Conservation (phyloP, 2,797 vertebrate species). For the Takifugu ocellatus region DNA sequence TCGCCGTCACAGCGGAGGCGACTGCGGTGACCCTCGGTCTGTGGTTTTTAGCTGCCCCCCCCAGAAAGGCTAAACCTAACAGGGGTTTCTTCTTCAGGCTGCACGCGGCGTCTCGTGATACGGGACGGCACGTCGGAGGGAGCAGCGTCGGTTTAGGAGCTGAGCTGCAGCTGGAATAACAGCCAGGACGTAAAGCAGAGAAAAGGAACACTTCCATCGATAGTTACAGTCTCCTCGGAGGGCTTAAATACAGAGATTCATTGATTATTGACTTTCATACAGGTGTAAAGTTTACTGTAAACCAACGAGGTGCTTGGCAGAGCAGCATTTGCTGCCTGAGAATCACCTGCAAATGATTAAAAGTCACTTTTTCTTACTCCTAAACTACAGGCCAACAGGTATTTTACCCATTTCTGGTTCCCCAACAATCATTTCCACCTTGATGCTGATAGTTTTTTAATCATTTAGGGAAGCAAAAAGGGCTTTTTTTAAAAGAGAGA, state of each 20-base stretch:
- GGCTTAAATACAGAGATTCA: conserved; percentile 23
- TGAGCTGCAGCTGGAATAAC: conserved; percentile 66
- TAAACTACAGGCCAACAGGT: no score
- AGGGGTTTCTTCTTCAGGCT: conserved; percentile 41
- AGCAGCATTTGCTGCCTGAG: no score
- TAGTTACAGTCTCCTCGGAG: conserved; percentile 72
- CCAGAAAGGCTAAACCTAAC: conserved; percentile 45
- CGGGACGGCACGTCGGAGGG: conserved; percentile 42
- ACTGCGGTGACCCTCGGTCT: no score
- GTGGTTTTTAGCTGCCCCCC: conserved; percentile 26
- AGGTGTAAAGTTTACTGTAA: not conserved
- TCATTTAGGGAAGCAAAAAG: no score
- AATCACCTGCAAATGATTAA: no score
- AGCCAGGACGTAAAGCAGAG: conserved; percentile 64
- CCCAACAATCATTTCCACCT: no score
- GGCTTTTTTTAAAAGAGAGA: no score
- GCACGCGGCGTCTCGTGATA: conserved; percentile 70
- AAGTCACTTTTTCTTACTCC: no score
- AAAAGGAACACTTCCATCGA: conserved; percentile 81
- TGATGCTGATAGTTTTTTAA: no score
- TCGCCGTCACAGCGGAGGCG: no score
- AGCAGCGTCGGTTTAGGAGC: conserved; percentile 38
- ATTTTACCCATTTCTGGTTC: no score
- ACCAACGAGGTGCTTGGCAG: no score
- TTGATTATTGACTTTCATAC: conserved; percentile 1